Evolutionary conservation across 2,888 invertebrate species (phyloP).

Genomic region (Chaetogeoica ovagalla): DNA sequence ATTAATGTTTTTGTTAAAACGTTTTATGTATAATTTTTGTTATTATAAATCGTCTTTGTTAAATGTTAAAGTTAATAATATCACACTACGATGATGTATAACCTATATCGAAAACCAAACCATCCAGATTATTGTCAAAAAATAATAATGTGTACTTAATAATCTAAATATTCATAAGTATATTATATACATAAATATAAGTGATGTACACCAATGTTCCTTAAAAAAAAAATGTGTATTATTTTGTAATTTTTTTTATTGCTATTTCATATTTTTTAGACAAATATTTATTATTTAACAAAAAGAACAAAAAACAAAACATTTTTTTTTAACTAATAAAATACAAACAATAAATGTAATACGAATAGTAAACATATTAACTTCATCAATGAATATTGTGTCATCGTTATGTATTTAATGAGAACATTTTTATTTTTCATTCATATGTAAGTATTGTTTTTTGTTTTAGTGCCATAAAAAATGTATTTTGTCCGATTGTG

Average conservation of each 20-base stretch:
- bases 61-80: constrained; percentile 14
- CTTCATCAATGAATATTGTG: too few relatives aligned
- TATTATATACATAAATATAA: background rate
- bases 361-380: background rate
- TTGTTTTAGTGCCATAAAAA: constrained; percentile 29
- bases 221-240: constrained; percentile 33
- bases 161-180: background rate
- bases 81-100: too few relatives aligned
- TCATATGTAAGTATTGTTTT: background rate
- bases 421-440: too few relatives aligned
- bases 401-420: too few relatives aligned
- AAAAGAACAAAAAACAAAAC: background rate
- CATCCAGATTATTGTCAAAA: background rate
- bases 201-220: constrained; percentile 37
- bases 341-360: constrained; percentile 5
- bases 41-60: constrained; percentile 34
- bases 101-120: too few relatives aligned
- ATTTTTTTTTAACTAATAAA: background rate
- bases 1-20: constrained; percentile 30
- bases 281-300: constrained; percentile 27
- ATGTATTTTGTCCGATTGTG: background rate
- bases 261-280: constrained; percentile 14
- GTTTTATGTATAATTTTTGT: constrained; percentile 31
- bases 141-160: constrained; percentile 35
- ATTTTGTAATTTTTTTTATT: constrained; percentile 11